phyloP scores from a whole-genome alignment of 2,888 invertebrate genomes.

The Fragum fragum region DNA sequence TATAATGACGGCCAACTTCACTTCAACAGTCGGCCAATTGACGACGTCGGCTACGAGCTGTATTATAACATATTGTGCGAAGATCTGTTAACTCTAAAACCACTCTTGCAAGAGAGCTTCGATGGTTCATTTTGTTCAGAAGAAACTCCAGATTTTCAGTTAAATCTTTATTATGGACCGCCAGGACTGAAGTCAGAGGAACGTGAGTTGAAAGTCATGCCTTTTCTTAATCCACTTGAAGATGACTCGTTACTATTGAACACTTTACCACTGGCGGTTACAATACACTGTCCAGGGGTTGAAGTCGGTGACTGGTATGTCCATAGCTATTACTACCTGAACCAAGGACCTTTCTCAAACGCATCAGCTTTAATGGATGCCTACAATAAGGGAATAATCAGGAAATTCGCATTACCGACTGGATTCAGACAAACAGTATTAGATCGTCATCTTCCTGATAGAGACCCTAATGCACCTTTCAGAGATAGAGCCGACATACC shows the following conservation, averaged over 20 bases:
- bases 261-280: slow-evolving; percentile 67
- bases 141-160: slow-evolving; percentile 40
- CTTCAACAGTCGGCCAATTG: slow-evolving; percentile 66
- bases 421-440: slow-evolving; percentile 61
- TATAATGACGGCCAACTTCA: slow-evolving; percentile 53
- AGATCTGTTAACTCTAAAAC: slow-evolving; percentile 51
- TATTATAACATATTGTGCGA: slow-evolving; percentile 45
- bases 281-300: slow-evolving; percentile 70
- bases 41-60: slow-evolving; percentile 62
- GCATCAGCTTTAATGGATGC: slow-evolving; percentile 58
- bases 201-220: slow-evolving; percentile 56
- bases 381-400: slow-evolving; percentile 54
- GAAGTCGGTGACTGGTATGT: slow-evolving; percentile 68
- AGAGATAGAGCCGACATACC: slow-evolving; percentile 56
- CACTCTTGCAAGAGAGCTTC: slow-evolving; percentile 62
- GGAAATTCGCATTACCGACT: slow-evolving; percentile 61
- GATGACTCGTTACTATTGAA: slow-evolving; percentile 59
- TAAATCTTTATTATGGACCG: slow-evolving; percentile 64
- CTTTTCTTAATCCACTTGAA: slow-evolving; percentile 44
- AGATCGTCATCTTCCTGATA: slow-evolving; percentile 62
- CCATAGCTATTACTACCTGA: slow-evolving; percentile 69
- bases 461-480: slow-evolving; percentile 48
- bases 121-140: slow-evolving; percentile 59
- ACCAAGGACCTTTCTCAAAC: slow-evolving; percentile 71
- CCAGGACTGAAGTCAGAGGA: slow-evolving; percentile 59